A percentile compares a stretch with the other conserved stretches of the same genome.
phyloP scores from a whole-genome alignment of 2,113 vertebrate species.

The Thinocorus orbignyianus region DNA sequence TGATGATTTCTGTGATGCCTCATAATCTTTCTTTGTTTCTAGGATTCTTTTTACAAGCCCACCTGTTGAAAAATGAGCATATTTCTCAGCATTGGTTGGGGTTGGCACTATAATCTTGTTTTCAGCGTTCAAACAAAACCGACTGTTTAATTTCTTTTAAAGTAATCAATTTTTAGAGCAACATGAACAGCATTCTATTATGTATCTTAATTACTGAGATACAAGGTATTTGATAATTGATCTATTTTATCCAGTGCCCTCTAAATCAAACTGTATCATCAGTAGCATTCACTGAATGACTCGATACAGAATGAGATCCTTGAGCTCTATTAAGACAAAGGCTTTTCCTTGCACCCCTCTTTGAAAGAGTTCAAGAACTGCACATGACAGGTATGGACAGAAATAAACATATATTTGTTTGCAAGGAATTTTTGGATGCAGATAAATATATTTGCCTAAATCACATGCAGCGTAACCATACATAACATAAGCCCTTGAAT shows the following conservation, averaged over 20 bases:
- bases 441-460: neutral
- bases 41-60: constrained; percentile 94
- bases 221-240: neutral
- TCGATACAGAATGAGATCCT: neutral
- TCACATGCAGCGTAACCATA: neutral
- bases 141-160: neutral
- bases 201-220: neutral
- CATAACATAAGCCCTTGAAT: neutral
- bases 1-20: constrained; percentile 72
- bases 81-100: neutral
- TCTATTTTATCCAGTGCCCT: neutral
- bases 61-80: constrained; percentile 72
- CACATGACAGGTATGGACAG: neutral
- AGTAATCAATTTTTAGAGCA: neutral
- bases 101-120: neutral
- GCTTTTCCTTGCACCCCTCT: neutral
- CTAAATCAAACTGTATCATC: neutral
- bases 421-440: neutral
- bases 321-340: neutral
- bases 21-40: constrained; percentile 94
- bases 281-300: neutral
- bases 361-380: neutral
- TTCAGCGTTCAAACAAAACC: neutral
- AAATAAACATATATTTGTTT: neutral
- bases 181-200: neutral